These are phyloP conservation scores for Heteromormyrus szaboi DNA, from an alignment of 2,797 vertebrate genomes.

Conservation along the genomic window DNA sequence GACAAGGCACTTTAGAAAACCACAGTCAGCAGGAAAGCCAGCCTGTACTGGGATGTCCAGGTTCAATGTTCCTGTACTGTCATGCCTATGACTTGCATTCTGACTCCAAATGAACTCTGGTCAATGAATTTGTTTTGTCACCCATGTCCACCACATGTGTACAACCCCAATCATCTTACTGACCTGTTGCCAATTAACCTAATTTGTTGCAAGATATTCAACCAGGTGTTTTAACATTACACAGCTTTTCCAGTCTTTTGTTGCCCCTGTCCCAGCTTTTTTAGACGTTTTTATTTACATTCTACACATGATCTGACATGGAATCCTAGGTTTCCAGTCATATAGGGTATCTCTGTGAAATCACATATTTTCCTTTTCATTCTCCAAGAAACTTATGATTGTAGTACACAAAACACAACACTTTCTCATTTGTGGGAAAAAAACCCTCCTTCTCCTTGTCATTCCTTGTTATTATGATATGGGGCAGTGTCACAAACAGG, in stretches of 20 bases:
- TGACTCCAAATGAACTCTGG: background rate
- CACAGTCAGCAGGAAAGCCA: background rate
- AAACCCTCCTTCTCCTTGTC: background rate
- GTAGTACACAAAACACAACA: background rate
- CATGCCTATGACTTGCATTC: background rate
- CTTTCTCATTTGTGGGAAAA: background rate
- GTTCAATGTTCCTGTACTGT: background rate
- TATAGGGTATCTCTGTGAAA: background rate
- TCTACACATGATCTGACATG: background rate
- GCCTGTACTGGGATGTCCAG: background rate
- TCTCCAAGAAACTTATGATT: background rate
- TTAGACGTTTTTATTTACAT: background rate
- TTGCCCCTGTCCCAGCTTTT: background rate
- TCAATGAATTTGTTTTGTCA: background rate
- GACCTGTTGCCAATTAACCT: background rate
- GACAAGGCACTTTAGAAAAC: constrained; percentile 23
- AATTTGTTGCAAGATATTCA: background rate
- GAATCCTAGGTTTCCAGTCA: background rate
- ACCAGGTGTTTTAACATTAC: background rate
- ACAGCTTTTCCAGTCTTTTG: background rate
- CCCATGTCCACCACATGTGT: background rate
- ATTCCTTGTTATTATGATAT: background rate
- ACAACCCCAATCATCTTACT: background rate
- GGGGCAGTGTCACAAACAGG: background rate
- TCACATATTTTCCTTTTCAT: background rate